Evolutionary conservation across 2,113 vertebrate species (phyloP), one percentile per base, ranked within the genome.

Genomic region (Meleagris gallopavo): DNA sequence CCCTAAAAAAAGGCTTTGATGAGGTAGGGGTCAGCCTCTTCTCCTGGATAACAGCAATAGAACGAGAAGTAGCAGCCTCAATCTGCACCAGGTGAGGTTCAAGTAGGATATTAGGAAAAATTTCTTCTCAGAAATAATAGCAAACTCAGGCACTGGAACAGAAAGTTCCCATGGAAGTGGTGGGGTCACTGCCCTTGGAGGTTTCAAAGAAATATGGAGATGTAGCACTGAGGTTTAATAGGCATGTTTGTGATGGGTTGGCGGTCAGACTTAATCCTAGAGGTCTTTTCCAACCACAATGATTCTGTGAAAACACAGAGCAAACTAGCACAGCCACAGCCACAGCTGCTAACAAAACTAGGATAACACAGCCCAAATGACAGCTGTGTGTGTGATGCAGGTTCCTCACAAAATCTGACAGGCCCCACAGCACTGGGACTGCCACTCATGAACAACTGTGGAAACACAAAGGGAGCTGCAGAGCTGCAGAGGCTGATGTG

Each of bases 351-450:
- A 71, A 48, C 6, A 38, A 3, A 15, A 57, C 32, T 54, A 21
- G 64, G 83, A 54, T 8, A 67, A 40, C 7, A 62, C 7, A 62
- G 30, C 36, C 22, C 34, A 74, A 29, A 9, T 38, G 24, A 72
- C 9, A 30, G 29, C 67, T 13, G 36, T 2, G 10, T 4, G 5
- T 32, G 64, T 1, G 0, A 4, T 8, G 13, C 14, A 69, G 69
- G 4, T 76, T 65, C 34, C 36, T 32, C 55, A 69, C 21, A 64
- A 60, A 79, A 17, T 1, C 9, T 5, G 75, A 16, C 34, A 38
- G 19, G 24, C 9, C 6, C 13, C 0, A 0, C 15, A 30, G 46
- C 32, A 40, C 0, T 0, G 13, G 8, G 19, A 71, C 6, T 55
- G 29, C 5, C 50, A 54, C 4, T 27, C 2, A 54, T 5, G 16